These are phyloP conservation scores for Neomonachus schauinslandi DNA, from an alignment of 2,113 vertebrate species.

Conservation along the genomic window DNA sequence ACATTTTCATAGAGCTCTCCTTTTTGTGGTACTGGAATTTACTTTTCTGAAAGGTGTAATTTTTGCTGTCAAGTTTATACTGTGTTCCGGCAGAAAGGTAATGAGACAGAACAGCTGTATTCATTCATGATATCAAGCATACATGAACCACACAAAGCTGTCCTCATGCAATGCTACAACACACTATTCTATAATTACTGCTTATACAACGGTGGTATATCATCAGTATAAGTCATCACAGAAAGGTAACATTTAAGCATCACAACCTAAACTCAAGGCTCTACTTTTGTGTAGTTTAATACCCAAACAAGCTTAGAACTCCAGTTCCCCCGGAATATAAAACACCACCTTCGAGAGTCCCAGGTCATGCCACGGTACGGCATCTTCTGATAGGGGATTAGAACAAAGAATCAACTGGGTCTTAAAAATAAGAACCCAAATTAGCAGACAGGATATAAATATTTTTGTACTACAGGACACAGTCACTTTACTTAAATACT, in stretches of 20 bases:
- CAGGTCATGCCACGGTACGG: background rate
- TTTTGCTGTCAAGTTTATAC: slow-evolving; percentile 76
- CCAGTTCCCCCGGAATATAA: background rate
- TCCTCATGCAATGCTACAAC: slow-evolving; percentile 29
- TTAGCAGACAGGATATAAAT: background rate
- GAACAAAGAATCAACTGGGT: background rate
- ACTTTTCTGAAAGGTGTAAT: slow-evolving; percentile 69
- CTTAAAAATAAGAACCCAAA: slow-evolving; percentile 57
- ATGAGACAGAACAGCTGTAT: slow-evolving; percentile 57
- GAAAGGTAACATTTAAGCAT: slow-evolving; percentile 45
- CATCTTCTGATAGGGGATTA: background rate
- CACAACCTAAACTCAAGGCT: slow-evolving; percentile 4
- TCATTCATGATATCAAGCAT: slow-evolving; percentile 60
- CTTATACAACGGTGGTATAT: slow-evolving; percentile 21
- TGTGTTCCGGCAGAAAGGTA: slow-evolving; percentile 55
- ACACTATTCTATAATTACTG: slow-evolving; percentile 51
- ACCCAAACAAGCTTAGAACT: slow-evolving; percentile 28
- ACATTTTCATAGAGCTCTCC: slow-evolving; percentile 28
- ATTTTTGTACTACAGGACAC: background rate
- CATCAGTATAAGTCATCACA: slow-evolving; percentile 28
- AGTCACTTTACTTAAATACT: slow-evolving; percentile 44
- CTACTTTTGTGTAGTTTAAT: slow-evolving; percentile 30
- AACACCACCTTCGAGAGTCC: background rate
- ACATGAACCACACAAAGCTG: background rate
- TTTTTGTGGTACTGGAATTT: slow-evolving; percentile 45